Conservation (phyloP, 2,797 vertebrate genomes). For the Mormyrops attenuatus region DNA sequence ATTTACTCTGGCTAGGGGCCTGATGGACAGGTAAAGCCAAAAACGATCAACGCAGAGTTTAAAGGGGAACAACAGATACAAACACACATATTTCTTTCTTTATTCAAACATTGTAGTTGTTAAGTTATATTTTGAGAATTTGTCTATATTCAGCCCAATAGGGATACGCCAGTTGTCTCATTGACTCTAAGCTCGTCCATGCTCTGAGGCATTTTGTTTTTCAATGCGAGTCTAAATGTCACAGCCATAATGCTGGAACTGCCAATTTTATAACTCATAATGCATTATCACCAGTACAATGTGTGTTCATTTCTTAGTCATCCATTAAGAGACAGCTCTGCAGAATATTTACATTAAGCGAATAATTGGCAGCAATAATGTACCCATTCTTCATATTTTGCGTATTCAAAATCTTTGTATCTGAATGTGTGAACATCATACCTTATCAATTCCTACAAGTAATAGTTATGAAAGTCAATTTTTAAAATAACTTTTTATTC, state of each 20-base stretch:
- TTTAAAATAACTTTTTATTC: not conserved
- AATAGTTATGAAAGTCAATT: not conserved
- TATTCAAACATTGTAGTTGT: not conserved
- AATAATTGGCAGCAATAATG: not conserved
- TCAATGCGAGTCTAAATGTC: not conserved
- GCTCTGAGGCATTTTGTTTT: not conserved
- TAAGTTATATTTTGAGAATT: not conserved
- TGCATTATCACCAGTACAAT: not conserved
- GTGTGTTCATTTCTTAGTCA: not conserved
- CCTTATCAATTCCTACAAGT: not conserved
- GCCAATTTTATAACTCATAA: not conserved
- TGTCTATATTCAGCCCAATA: not conserved
- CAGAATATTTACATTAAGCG: not conserved
- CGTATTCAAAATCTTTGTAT: not conserved
- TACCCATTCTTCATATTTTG: not conserved
- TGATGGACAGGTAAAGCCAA: not conserved
- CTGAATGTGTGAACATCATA: not conserved
- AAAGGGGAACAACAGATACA: not conserved
- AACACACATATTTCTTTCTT: not conserved
- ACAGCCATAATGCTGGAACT: not conserved
- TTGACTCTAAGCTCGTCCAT: not conserved
- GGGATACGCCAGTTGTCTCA: not conserved
- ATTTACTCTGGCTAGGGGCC: not conserved
- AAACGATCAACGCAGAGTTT: not conserved
- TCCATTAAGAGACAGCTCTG: not conserved